Evolutionary conservation across 2,113 vertebrate genomes (phyloP), one percentile per base, ranked within the genome.

Genomic region (Paramisgurnus dabryanus): DNA sequence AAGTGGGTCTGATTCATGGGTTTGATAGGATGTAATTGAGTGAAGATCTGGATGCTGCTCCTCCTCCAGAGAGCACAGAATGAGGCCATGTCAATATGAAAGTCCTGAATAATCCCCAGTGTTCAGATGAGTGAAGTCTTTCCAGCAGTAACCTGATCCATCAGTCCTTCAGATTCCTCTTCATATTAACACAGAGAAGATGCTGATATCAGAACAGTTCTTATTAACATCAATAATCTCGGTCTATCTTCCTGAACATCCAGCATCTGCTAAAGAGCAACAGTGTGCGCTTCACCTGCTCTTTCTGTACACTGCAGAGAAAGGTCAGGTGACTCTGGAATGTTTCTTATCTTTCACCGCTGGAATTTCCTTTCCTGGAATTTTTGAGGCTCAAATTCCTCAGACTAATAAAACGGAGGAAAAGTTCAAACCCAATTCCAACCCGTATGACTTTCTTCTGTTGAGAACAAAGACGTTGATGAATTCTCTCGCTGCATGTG

Each of bases 291-390:
- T 88, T 91, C 90, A 92, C 91, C 91, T 91, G 91, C 89, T 87
- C 76, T 18, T 85, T 81, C 40, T 68, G 81, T 69, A 47, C 75
- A 79, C 67, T 68, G 7, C 49, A 63, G 43, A 68, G 18, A 4
- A 17, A 71, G 53, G 58, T 11, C n/a, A 45, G 63, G 67, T 78
- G 83, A 68, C 82, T 85, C 13, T 6, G 81, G 78, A 61, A 39
- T 85, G 89, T 88, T 90, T 90, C 82, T 90, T 93, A 89, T 92
- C 89, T 91, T 87, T 87, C 78, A 82, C 75, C 10, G 0, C 69
- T 85, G 90, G 92, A 93, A 93, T 93, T 91, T 91, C 89, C 90
- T 91, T 34, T 86, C 80, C 84, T 76, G 85, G 88, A 90, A 90
- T 89, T 91, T 87, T 61, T 17, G 82, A 84, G 83, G 85, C 86